Evolutionary conservation across 2,113 vertebrate species (phyloP).

Genomic region (Chrysemys picta): DNA sequence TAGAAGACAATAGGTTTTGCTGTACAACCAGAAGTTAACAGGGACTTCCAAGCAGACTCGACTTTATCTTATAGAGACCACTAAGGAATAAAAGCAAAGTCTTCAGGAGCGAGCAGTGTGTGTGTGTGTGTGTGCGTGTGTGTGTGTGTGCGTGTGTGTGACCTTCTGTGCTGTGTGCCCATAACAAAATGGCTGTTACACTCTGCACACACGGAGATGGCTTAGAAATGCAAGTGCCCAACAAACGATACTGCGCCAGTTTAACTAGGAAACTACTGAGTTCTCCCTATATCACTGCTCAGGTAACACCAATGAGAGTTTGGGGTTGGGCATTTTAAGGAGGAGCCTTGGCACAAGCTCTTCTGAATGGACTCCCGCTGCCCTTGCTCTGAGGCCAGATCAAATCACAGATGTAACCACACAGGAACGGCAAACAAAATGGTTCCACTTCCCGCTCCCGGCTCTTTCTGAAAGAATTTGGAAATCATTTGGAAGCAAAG

Average conservation of each 20-base stretch:
- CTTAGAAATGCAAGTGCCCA: background rate
- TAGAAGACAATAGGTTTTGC: background rate
- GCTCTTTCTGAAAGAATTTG: accelerated
- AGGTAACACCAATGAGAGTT: background rate
- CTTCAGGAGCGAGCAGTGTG: background rate
- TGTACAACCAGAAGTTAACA: background rate
- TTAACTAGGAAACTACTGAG: background rate
- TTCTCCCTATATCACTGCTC: background rate
- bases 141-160: too few relatives aligned
- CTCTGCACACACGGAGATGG: background rate
- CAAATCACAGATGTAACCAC: background rate
- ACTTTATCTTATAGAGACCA: background rate
- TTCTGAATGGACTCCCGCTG: background rate
- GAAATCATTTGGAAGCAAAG: accelerated
- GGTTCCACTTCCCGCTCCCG: background rate
- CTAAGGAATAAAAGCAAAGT: background rate
- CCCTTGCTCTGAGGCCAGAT: background rate
- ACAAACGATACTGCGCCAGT: background rate
- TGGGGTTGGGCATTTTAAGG: background rate
- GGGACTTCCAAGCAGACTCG: background rate
- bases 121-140: too few relatives aligned
- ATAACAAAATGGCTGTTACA: background rate
- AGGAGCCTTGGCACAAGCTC: background rate
- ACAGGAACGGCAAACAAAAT: too few relatives aligned
- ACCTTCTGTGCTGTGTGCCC: background rate